phyloP scores from a whole-genome alignment of 1,140 invertebrate species.

The Hyles vespertilio region DNA sequence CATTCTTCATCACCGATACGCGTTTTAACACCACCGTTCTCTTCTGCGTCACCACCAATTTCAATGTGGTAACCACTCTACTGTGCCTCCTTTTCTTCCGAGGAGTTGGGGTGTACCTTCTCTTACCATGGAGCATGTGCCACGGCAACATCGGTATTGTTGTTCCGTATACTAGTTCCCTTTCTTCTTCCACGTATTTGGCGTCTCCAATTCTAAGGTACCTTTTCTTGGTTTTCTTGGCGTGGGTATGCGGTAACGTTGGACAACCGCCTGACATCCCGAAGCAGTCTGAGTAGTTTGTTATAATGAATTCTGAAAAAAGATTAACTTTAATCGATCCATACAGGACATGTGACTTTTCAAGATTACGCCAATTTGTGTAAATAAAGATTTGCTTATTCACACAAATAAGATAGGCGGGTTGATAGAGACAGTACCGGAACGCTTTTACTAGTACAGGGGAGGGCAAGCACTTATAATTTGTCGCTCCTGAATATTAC shows the following conservation, averaged over 20 bases:
- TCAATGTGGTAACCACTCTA: background rate
- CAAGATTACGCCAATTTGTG: no score
- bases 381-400: no score
- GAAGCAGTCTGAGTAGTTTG: slow-evolving; percentile 46
- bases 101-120: slow-evolving; percentile 29
- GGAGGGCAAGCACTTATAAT: no score
- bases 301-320: slow-evolving; percentile 36
- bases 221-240: slow-evolving; percentile 1
- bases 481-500: no score
- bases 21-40: slow-evolving; percentile 27
- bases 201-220: slow-evolving; percentile 29
- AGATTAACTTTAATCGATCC: background rate
- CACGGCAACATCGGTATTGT: slow-evolving; percentile 15
- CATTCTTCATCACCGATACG: slow-evolving; percentile 24
- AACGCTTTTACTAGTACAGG: no score
- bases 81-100: slow-evolving; percentile 17
- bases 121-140: slow-evolving; percentile 26
- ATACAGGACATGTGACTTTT: no score
- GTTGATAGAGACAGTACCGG: no score
- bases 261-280: slow-evolving; percentile 22
- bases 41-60: slow-evolving; percentile 7
- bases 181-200: slow-evolving; percentile 15
- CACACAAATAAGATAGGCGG: no score
- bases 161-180: slow-evolving; percentile 11
- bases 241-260: slow-evolving; percentile 11